A percentile compares a stretch with the other conserved stretches of the same genome.
phyloP scores from a whole-genome alignment of 1,140 invertebrate species.

The Elymnias hypermnestra region DNA sequence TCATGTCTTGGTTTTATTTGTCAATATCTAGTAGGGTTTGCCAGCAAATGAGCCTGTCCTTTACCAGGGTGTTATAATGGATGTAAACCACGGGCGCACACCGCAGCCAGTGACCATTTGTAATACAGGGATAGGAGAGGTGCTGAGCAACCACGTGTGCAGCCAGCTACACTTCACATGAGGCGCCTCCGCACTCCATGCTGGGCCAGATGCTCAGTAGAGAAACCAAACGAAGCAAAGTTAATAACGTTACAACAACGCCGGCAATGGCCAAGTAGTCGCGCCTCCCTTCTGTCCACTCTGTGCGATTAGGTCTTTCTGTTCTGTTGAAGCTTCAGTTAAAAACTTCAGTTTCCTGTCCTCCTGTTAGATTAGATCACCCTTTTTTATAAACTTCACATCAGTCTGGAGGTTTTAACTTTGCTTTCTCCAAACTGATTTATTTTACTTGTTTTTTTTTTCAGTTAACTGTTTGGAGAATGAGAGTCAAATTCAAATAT shows the following conservation, averaged over 20 bases:
- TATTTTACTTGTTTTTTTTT: slow-evolving; percentile 6
- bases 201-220: slow-evolving; percentile 82
- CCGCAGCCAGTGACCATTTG: slow-evolving; percentile 63
- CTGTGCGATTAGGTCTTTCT: slow-evolving; percentile 72
- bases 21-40: slow-evolving; percentile 7
- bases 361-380: slow-evolving; percentile 57
- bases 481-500: slow-evolving; percentile 25
- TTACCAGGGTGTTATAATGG: slow-evolving; percentile 1
- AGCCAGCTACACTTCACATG: slow-evolving; percentile 74
- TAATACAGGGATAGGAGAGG: slow-evolving; percentile 67
- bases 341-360: slow-evolving; percentile 44
- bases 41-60: slow-evolving; percentile 1
- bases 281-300: slow-evolving; percentile 71
- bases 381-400: slow-evolving; percentile 24
- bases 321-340: slow-evolving; percentile 66
- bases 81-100: slow-evolving; percentile 24
- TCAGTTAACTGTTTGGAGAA: slow-evolving; percentile 21
- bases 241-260: slow-evolving; percentile 70
- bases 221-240: slow-evolving; percentile 72
- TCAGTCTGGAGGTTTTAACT: slow-evolving; percentile 25
- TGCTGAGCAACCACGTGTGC: slow-evolving; percentile 54
- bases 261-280: slow-evolving; percentile 71
- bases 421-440: slow-evolving; percentile 26
- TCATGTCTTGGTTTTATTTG: slow-evolving; percentile 15
- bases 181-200: slow-evolving; percentile 84